Base-by-base conservation (phyloP, 2,888 invertebrate species). In the Conomelus anceps region DNA sequence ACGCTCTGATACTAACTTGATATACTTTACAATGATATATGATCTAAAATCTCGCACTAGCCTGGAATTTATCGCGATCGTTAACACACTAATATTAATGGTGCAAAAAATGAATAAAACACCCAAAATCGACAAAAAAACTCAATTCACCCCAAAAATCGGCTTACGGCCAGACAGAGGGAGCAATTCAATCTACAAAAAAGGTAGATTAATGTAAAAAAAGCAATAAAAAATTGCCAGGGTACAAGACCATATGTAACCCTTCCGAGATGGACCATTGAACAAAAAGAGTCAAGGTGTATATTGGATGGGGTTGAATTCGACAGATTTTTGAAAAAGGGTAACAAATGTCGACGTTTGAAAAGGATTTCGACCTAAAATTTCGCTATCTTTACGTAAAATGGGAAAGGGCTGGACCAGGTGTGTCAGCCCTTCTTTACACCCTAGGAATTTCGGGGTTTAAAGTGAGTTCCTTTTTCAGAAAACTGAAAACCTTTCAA, bases 401-500 rank as follows among this genome's bases (percentile, higher is more conserved):
- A 63, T 63, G n/a, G 63, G 63, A 63, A 63, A 63, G 63, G 63
- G 63, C 63, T 63, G n/a, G n/a, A n/a, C 63, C 63, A 63, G 63
- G 63, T 63, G 63, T 63, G n/a, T 63, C 63, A 20, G 63, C 63
- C 63, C 63, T 63, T 63, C 63, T n/a, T n/a, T 63, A n/a, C n/a
- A 63, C n/a, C 63, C 63, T 13, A 63, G 63, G 63, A 63, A 63
- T 63, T 63, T 63, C n/a, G n/a, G 63, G 34, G 3, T 34, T 34
- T 34, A 34, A 34, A 34, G 34, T 34, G 34, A n/a, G 63, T 63
- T 63, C 87, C 86, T 87, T 89, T 89, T 89, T 85, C 89, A 89
- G 86, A 89, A 89, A 89, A 41, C 89, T 89, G 89, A 88, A 89
- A 89, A 88, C 89, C 89, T 88, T 89, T 88, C 89, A 88, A n/a